These are phyloP conservation scores for Dolomedes plantarius DNA, from an alignment of 2,888 invertebrate genomes.

Conservation along the genomic window DNA sequence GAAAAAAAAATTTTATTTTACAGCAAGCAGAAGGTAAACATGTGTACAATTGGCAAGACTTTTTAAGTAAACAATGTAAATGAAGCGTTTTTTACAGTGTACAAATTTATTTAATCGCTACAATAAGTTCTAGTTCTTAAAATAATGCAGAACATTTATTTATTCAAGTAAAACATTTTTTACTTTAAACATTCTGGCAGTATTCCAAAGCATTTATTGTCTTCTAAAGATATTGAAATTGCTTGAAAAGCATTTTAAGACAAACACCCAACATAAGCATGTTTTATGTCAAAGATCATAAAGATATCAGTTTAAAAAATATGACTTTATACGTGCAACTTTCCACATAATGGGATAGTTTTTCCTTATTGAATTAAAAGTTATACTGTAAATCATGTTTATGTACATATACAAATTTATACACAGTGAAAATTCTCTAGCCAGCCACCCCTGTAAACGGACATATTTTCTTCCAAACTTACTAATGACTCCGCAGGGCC, in stretches of 20 bases:
- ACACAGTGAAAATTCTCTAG: too few species aligned
- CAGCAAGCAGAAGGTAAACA: neutral
- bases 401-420: too few species aligned
- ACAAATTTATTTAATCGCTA: neutral
- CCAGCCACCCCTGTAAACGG: too few species aligned
- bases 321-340: too few species aligned
- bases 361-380: too few species aligned
- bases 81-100: neutral
- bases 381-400: too few species aligned
- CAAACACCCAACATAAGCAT: neutral
- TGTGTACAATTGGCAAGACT: neutral
- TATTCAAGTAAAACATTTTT: neutral
- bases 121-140: neutral
- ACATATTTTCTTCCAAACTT: too few species aligned
- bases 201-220: conserved; percentile 1
- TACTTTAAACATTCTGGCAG: neutral
- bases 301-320: neutral
- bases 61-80: neutral
- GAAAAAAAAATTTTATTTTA: neutral
- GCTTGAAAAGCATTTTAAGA: neutral
- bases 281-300: neutral
- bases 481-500: too few species aligned
- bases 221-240: neutral
- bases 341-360: neutral
- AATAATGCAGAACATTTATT: neutral